phyloP scores from a whole-genome alignment of 2,888 invertebrate species.

The Busseola fusca region DNA sequence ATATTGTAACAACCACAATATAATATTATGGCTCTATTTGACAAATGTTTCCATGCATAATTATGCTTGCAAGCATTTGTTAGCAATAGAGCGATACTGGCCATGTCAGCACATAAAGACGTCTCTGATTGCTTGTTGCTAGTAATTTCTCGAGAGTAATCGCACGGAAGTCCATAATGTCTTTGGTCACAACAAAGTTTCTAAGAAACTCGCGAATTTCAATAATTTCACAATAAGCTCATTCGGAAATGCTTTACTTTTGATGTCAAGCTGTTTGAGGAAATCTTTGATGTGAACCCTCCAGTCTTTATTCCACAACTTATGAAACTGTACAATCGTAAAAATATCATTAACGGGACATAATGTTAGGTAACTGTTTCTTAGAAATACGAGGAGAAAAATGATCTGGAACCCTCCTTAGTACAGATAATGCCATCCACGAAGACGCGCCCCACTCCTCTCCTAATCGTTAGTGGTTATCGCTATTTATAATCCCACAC shows the following conservation, averaged over 20 bases:
- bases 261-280: constrained; percentile 44
- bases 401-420: constrained; percentile 10
- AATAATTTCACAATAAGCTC: constrained; percentile 47
- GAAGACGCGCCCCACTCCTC: too few relatives aligned
- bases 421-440: too few relatives aligned
- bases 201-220: constrained; percentile 41
- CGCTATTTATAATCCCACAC: too few relatives aligned
- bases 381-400: constrained; percentile 9
- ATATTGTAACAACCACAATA: too few relatives aligned
- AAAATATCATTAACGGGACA: constrained; percentile 26
- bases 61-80: not conserved
- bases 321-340: constrained; percentile 21
- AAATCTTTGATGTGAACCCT: constrained; percentile 23
- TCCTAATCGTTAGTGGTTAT: too few relatives aligned
- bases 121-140: not conserved
- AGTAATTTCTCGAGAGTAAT: constrained; percentile 6
- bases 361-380: not conserved
- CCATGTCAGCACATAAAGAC: not conserved
- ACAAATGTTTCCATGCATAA: too few relatives aligned
- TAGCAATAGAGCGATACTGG: not conserved
- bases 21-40: too few relatives aligned
- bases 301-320: not conserved
- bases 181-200: constrained; percentile 18
- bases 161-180: constrained; percentile 39
- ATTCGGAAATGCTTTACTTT: constrained; percentile 29